Percentiles rank a stretch among this genome's conserved stretches.
Evolutionary conservation across 1,140 invertebrate species (phyloP).

Genomic region (Cepaea nemoralis): DNA sequence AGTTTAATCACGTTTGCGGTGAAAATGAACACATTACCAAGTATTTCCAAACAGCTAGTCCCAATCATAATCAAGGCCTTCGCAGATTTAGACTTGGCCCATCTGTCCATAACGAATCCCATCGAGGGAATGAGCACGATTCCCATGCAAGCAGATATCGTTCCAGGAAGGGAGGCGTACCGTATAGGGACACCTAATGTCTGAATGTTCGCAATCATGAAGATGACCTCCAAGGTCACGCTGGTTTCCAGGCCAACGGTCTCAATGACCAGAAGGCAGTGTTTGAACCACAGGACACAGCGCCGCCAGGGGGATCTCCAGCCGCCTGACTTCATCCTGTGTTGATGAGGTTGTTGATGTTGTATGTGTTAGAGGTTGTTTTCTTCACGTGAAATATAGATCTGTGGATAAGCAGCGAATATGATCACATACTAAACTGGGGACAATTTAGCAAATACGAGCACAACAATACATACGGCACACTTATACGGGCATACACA

Average conservation of each 20-base stretch:
- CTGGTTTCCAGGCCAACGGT: slow-evolving; percentile 34
- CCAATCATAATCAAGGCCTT: slow-evolving; percentile 17
- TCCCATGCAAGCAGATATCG: slow-evolving; percentile 32
- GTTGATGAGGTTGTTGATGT: no score
- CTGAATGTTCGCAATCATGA: slow-evolving; percentile 40
- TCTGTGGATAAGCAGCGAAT: no score
- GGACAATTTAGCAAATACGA: no score
- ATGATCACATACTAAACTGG: no score
- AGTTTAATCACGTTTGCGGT: slow-evolving; percentile 11
- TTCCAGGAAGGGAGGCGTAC: slow-evolving; percentile 33
- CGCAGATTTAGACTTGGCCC: slow-evolving; percentile 13
- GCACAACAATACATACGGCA: no score
- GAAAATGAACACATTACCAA: slow-evolving; percentile 5
- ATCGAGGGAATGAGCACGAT: slow-evolving; percentile 33
- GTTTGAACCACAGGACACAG: background rate
- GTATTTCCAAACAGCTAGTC: background rate
- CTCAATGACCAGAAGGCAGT: slow-evolving; percentile 17
- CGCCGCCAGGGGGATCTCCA: background rate
- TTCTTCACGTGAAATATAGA: no score
- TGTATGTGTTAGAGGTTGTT: no score
- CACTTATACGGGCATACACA: no score
- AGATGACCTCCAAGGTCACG: slow-evolving; percentile 41
- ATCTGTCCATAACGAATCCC: slow-evolving; percentile 42
- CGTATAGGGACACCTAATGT: slow-evolving; percentile 17
- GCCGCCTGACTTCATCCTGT: background rate